These are phyloP conservation scores for Corbicula japonica DNA, from an alignment of 2,888 invertebrate species.

Conservation along the genomic window DNA sequence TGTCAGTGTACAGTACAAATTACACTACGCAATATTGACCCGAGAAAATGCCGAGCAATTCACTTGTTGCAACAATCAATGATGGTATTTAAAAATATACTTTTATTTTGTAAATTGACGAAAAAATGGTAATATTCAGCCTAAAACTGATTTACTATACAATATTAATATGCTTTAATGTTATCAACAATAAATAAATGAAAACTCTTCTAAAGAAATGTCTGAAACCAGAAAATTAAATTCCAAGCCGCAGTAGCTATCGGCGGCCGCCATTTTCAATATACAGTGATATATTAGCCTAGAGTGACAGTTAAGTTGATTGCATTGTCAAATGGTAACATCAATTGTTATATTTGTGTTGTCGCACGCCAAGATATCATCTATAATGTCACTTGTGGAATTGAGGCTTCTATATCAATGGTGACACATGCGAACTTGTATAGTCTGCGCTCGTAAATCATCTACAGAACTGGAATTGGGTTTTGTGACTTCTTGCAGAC, in stretches of 20 bases:
- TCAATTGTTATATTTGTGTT: slow-evolving; percentile 67
- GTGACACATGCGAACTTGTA: slow-evolving; percentile 58
- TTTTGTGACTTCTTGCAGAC: slow-evolving; percentile 1
- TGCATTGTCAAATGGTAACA: slow-evolving; percentile 68
- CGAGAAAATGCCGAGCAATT: no score
- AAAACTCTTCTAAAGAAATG: no score
- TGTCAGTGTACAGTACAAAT: no score
- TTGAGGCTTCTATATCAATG: slow-evolving; percentile 65
- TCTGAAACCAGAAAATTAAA: no score
- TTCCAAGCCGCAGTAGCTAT: slow-evolving; percentile 30
- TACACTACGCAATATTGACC: no score
- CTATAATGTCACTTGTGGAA: slow-evolving; percentile 63
- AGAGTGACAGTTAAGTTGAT: slow-evolving; percentile 66
- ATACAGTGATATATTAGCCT: slow-evolving; percentile 58
- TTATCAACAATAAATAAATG: no score
- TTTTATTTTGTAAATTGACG: no score
- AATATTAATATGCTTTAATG: no score
- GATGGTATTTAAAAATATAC: no score
- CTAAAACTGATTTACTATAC: no score
- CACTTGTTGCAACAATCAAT: no score
- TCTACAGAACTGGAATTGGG: slow-evolving; percentile 15
- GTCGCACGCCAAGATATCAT: slow-evolving; percentile 64
- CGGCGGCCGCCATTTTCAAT: slow-evolving; percentile 39
- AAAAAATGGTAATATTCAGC: no score
- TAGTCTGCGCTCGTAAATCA: slow-evolving; percentile 56